Evolutionary conservation across 2,797 vertebrate species (phyloP).

Genomic region (Pachyuromys duprasi): DNA sequence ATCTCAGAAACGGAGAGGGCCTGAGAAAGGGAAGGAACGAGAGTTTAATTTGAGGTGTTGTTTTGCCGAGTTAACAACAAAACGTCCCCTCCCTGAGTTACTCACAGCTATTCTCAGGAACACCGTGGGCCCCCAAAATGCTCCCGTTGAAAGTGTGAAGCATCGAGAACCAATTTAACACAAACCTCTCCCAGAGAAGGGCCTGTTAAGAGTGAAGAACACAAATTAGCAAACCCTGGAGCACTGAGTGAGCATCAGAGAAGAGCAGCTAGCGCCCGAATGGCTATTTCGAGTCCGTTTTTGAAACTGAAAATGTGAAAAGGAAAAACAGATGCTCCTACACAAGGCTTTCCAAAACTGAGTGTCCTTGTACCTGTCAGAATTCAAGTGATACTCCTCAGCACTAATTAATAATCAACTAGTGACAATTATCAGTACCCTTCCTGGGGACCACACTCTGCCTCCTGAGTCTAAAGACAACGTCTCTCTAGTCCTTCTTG

Average conservation of each 20-base stretch:
- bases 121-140: slow-evolving; percentile 59
- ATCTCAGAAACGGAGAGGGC: slow-evolving; percentile 78
- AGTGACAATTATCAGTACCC: not conserved
- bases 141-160: slow-evolving; percentile 61
- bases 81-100: slow-evolving; percentile 72
- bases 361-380: not conserved
- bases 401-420: not conserved
- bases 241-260: not conserved
- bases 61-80: slow-evolving; percentile 71
- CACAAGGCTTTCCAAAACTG: not conserved
- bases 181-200: not conserved
- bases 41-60: slow-evolving; percentile 85
- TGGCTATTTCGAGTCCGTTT: rapidly evolving
- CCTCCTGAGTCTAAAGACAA: not conserved
- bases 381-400: not conserved
- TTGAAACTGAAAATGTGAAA: not conserved
- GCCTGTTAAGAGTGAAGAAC: not conserved
- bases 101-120: slow-evolving; percentile 73
- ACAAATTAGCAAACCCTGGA: not conserved
- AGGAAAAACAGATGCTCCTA: not conserved
- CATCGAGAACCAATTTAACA: slow-evolving; percentile 11
- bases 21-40: slow-evolving; percentile 82
- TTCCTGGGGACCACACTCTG: not conserved
- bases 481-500: not conserved
- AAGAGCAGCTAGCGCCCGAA: not conserved